Percentiles rank a stretch among this genome's conserved stretches.
phyloP scores from a whole-genome alignment of 2,888 invertebrate species.

The Dynastes tityus region DNA sequence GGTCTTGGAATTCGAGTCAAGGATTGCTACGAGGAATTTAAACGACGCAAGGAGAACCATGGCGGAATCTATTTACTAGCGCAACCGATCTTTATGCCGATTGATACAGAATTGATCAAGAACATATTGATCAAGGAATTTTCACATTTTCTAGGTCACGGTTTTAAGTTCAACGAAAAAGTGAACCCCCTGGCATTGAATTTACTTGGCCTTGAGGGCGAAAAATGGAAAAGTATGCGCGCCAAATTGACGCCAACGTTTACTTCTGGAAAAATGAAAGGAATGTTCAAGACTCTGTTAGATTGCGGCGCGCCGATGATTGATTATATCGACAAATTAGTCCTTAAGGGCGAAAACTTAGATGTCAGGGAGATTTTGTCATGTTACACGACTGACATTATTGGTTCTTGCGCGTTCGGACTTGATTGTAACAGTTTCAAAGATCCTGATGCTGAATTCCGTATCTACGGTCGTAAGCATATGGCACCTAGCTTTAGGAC shows the following conservation, averaged over 20 bases:
- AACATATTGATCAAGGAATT: conserved; percentile 75
- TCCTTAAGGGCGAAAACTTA: not conserved
- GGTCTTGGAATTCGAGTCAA: not conserved
- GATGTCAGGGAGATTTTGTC: conserved; percentile 46
- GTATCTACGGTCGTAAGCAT: conserved; percentile 40
- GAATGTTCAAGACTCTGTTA: conserved; percentile 44
- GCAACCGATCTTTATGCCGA: conserved; percentile 43
- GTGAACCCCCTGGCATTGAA: conserved; percentile 26
- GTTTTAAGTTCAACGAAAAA: conserved; percentile 57
- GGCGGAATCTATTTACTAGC: conserved; percentile 54
- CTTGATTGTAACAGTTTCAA: conserved; percentile 48
- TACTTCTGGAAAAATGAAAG: conserved; percentile 50
- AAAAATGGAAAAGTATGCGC: conserved; percentile 47
- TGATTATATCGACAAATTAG: conserved; percentile 2
- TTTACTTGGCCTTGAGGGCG: conserved; percentile 43
- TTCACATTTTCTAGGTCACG: conserved; percentile 75
- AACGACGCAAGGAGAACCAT: conserved; percentile 11
- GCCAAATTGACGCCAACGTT: conserved; percentile 48
- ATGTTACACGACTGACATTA: conserved; percentile 50
- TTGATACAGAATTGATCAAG: conserved; percentile 53
- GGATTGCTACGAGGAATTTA: conserved; percentile 43
- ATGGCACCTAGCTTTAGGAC: conserved; percentile 16
- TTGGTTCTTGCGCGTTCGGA: conserved; percentile 51
- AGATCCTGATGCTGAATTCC: conserved; percentile 48
- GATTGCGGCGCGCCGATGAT: conserved; percentile 42